These are phyloP conservation scores for Sogatella furcifera DNA, from an alignment of 1,140 invertebrate genomes.

Conservation along the genomic window DNA sequence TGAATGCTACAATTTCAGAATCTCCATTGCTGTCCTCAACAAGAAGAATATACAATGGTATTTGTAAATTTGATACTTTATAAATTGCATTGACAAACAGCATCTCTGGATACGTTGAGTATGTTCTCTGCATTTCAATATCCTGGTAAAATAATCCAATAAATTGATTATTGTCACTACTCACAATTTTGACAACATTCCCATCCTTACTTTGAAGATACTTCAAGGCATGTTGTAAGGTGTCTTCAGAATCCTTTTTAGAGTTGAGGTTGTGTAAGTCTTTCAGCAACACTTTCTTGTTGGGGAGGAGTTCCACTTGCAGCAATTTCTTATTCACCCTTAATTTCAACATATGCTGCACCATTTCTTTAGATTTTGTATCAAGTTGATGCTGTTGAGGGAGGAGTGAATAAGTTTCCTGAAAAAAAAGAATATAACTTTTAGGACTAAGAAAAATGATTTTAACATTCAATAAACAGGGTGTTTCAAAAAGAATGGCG, in stretches of 20 bases:
- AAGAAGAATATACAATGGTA: not conserved
- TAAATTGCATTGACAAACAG: not conserved
- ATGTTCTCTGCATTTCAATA: not conserved
- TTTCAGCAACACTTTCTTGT: not conserved
- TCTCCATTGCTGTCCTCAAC: conserved; percentile 1
- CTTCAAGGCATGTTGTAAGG: not conserved
- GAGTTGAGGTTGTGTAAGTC: not conserved
- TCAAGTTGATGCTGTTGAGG: not conserved
- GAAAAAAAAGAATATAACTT: not conserved
- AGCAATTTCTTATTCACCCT: not conserved
- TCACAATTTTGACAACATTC: not conserved
- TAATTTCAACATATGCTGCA: conserved; percentile 1
- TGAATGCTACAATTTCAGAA: not conserved
- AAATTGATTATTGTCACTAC: not conserved
- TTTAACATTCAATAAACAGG: too few relatives aligned
- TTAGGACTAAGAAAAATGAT: too few relatives aligned
- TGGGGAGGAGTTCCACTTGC: not conserved
- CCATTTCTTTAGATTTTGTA: not conserved
- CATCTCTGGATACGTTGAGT: not conserved
- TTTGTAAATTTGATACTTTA: not conserved
- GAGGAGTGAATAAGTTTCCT: conserved; percentile 1
- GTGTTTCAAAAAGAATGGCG: too few relatives aligned
- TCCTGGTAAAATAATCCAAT: conserved; percentile 1
- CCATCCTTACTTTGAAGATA: conserved; percentile 1
- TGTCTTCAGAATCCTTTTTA: not conserved